A percentile compares a stretch with the other conserved stretches of the same genome.
Conservation (phyloP, 2,888 invertebrate species). For the Monopis laevigella region DNA sequence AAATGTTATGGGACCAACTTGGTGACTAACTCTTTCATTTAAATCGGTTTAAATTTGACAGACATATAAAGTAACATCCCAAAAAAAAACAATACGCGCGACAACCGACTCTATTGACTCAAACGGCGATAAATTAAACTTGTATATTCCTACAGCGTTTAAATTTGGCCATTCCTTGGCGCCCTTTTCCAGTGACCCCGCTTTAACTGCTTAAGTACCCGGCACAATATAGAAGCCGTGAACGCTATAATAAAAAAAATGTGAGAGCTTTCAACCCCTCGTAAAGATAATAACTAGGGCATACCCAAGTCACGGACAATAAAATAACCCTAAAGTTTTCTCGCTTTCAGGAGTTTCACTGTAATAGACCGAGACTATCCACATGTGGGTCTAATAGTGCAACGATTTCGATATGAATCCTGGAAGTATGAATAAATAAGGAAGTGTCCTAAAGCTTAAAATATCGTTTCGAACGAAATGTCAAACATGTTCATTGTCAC, state of each 20-base stretch:
- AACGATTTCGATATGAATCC: no score
- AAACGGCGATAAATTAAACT: constrained; percentile 10
- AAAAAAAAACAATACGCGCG: constrained; percentile 1
- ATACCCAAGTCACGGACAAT: constrained; percentile 33
- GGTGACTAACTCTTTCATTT: no score
- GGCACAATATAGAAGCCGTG: constrained; percentile 36
- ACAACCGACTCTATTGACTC: constrained; percentile 2
- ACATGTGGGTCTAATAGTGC: constrained; percentile 7
- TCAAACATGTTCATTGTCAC: no score
- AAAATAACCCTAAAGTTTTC: constrained; percentile 27
- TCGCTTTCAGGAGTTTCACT: constrained; percentile 14
- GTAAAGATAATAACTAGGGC: constrained; percentile 54
- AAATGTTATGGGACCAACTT: no score
- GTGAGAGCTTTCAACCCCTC: constrained; percentile 56
- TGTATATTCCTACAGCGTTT: constrained; percentile 12
- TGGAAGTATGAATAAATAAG: no score
- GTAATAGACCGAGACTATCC: constrained; percentile 12
- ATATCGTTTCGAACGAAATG: no score
- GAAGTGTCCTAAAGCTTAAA: no score
- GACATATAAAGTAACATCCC: no score
- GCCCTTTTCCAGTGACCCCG: constrained; percentile 33
- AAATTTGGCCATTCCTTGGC: constrained; percentile 29
- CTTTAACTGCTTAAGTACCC: constrained; percentile 36
- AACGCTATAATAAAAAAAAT: constrained; percentile 43
- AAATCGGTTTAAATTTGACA: no score